Percentiles rank a stretch among this genome's conserved stretches.
Conservation (phyloP, 2,113 vertebrate species). For the Datnioides undecimradiatus region DNA sequence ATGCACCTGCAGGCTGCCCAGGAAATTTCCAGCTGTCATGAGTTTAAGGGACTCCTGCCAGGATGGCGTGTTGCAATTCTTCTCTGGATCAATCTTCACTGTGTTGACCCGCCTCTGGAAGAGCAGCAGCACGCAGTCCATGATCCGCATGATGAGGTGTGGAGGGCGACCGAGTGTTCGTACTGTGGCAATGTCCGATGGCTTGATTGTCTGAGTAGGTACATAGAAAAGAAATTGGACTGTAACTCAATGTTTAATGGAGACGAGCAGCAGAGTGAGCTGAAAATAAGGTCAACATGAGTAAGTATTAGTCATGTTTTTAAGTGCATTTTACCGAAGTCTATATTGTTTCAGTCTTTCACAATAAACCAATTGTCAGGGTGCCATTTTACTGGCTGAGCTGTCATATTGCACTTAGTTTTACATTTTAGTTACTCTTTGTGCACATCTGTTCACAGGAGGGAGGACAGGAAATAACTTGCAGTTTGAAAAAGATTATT, state of each 20-base stretch:
- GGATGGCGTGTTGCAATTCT: constrained; percentile 87
- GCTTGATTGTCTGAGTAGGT: constrained; percentile 91
- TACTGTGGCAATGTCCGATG: constrained; percentile 94
- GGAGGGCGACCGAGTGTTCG: constrained; percentile 94
- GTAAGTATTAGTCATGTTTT: not conserved
- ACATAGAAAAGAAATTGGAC: constrained; percentile 17
- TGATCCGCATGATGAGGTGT: constrained; percentile 98
- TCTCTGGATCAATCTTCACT: constrained; percentile 90
- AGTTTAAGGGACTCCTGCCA: constrained; percentile 98
- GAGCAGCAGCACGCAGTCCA: constrained; percentile 96
- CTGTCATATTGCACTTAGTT: not conserved
- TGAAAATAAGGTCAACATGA: not conserved
- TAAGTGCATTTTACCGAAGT: not conserved
- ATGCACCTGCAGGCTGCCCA: constrained; percentile 92
- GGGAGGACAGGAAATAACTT: not conserved
- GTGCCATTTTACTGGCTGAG: not conserved
- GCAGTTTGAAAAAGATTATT: not conserved
- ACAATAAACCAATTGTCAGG: not conserved
- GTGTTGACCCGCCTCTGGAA: constrained; percentile 91
- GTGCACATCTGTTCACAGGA: not conserved
- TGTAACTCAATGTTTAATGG: not conserved
- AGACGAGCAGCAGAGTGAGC: not conserved
- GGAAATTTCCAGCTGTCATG: constrained; percentile 96
- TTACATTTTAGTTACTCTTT: not conserved
- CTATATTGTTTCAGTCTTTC: not conserved